These are phyloP conservation scores for Lasioglossum morio DNA, from an alignment of 2,888 invertebrate genomes.

Conservation along the genomic window DNA sequence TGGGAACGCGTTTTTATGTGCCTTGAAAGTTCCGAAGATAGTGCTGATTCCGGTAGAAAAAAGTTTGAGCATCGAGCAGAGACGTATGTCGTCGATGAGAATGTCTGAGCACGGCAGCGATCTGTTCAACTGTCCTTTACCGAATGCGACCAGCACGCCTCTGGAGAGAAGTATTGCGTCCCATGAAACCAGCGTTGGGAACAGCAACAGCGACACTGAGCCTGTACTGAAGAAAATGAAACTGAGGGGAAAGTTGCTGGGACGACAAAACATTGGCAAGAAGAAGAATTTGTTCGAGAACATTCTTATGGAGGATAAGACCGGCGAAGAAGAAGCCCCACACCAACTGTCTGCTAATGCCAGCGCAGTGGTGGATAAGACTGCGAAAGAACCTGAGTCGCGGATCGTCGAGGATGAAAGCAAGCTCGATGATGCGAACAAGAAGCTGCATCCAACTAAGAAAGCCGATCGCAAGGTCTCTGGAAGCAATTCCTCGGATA, in stretches of 20 bases:
- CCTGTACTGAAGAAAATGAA: conserved; percentile 19
- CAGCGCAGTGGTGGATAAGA: not conserved
- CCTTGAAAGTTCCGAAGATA: conserved; percentile 37
- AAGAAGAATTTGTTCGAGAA: conserved; percentile 35
- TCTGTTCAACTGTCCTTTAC: not conserved
- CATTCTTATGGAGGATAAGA: not conserved
- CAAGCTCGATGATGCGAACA: not conserved
- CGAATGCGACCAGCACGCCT: conserved; percentile 40
- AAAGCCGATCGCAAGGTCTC: not conserved
- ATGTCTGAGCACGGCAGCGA: not conserved
- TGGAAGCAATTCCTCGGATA: not conserved
- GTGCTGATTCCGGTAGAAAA: not conserved
- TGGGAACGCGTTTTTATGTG: conserved; percentile 60
- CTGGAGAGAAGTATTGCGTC: not conserved
- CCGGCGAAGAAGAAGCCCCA: no score
- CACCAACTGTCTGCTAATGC: not conserved
- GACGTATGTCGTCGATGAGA: not conserved
- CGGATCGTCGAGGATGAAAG: not conserved
- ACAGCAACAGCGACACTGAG: not conserved
- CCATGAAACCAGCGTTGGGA: not conserved
- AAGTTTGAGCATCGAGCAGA: not conserved
- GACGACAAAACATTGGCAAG: not conserved
- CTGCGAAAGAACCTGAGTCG: not conserved
- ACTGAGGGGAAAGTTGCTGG: conserved; percentile 20
- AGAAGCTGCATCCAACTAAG: not conserved